Evolutionary conservation across 2,888 invertebrate species (phyloP).

Genomic region (Athalia rosae): DNA sequence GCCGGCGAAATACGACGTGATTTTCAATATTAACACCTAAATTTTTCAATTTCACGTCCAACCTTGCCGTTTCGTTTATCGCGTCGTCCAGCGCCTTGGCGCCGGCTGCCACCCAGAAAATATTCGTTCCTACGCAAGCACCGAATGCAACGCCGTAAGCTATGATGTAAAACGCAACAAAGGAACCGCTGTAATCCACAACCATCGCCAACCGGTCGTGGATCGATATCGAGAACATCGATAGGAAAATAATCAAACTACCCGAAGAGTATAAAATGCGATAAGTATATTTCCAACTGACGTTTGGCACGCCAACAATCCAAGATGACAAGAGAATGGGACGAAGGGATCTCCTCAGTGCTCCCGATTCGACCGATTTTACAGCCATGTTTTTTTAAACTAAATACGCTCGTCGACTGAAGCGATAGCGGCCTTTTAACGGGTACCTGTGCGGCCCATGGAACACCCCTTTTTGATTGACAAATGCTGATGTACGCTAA

Average conservation of each 20-base stretch:
- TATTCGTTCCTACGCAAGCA: constrained; percentile 5
- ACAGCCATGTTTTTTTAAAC: background rate
- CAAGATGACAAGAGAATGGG: constrained; percentile 31
- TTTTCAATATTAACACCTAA: background rate
- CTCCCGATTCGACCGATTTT: background rate
- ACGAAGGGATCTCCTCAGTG: constrained; percentile 6
- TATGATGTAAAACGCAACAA: background rate
- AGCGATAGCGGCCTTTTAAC: background rate
- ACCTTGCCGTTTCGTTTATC: background rate
- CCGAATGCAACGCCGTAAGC: background rate
- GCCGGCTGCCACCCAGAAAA: constrained; percentile 16
- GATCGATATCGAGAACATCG: background rate
- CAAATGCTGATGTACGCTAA: constrained; percentile 17
- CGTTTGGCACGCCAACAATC: constrained; percentile 17
- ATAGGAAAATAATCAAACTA: background rate
- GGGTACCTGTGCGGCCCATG: too few relatives aligned
- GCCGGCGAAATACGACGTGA: constrained; percentile 14
- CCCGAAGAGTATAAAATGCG: constrained; percentile 6
- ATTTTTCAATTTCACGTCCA: constrained; percentile 15
- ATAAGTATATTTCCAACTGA: background rate
- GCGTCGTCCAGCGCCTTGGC: constrained; percentile 2
- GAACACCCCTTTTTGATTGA: background rate
- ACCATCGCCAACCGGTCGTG: background rate
- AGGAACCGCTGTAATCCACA: background rate
- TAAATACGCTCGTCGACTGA: background rate